Evolutionary conservation across 2,113 vertebrate genomes (phyloP).

Genomic region (Poeciliopsis occidentalis): DNA sequence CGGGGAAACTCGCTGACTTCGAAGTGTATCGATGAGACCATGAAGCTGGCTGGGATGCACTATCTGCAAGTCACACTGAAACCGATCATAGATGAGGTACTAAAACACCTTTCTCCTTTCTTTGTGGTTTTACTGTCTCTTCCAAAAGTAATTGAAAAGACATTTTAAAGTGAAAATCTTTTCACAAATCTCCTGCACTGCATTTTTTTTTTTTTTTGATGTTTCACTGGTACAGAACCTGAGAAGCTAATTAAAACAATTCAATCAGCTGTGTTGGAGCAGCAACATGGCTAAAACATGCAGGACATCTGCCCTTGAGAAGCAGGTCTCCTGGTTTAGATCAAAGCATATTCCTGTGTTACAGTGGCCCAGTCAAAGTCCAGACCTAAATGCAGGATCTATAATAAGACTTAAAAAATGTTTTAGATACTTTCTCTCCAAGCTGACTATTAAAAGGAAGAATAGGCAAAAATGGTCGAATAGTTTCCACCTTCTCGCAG

Average conservation of each 20-base stretch:
- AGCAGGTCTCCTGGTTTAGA: no score
- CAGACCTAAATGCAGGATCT: background rate
- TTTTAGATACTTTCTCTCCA: no score
- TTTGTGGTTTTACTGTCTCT: background rate
- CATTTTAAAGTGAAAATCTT: background rate
- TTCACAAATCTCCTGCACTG: background rate
- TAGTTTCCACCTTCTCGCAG: background rate
- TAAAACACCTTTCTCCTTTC: background rate
- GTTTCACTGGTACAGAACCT: background rate
- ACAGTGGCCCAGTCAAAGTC: no score
- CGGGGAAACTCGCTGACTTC: constrained; percentile 96
- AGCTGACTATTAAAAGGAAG: no score
- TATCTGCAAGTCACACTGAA: constrained; percentile 97
- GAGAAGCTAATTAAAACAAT: background rate
- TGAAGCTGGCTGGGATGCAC: constrained; percentile 98
- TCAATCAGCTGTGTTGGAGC: background rate
- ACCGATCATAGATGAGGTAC: constrained; percentile 95
- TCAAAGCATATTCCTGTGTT: no score
- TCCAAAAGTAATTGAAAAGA: background rate
- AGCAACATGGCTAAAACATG: no score
- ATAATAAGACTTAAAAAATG: background rate
- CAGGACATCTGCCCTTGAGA: no score
- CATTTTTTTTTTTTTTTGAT: no score
- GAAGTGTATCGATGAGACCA: constrained; percentile 98
- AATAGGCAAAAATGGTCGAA: no score